Conservation (phyloP, 2,888 invertebrate genomes). For the Drymonia ruficornis region DNA sequence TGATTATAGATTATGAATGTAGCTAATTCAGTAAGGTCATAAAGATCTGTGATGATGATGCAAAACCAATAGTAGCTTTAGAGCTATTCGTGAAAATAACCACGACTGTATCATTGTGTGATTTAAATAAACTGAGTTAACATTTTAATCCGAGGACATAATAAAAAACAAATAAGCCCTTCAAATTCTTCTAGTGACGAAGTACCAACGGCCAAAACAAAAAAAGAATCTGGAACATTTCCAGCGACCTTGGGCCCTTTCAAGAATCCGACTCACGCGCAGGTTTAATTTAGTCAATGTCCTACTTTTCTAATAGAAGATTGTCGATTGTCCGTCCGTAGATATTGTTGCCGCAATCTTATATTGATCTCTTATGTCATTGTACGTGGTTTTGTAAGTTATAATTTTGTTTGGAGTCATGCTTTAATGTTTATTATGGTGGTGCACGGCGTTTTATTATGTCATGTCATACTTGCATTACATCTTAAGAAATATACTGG, state of each 20-base stretch:
- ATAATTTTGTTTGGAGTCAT: slow-evolving; percentile 15
- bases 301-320: slow-evolving; percentile 67
- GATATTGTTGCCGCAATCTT: slow-evolving; percentile 25
- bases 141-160: slow-evolving; percentile 8
- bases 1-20: no score
- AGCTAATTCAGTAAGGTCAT: no score
- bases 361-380: slow-evolving; percentile 35
- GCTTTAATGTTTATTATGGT: slow-evolving; percentile 18
- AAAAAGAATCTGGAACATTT: slow-evolving; percentile 71
- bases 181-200: slow-evolving; percentile 42
- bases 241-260: slow-evolving; percentile 80
- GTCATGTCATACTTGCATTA: not conserved
- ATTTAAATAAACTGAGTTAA: not conserved
- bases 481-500: not conserved
- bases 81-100: not conserved
- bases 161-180: slow-evolving; percentile 37
- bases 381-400: slow-evolving; percentile 28
- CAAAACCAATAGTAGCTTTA: no score
- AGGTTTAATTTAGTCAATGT: slow-evolving; percentile 69
- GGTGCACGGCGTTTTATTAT: not conserved
- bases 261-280: slow-evolving; percentile 66
- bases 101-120: not conserved
- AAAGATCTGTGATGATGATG: no score
- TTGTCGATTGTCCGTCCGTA: slow-evolving; percentile 40
- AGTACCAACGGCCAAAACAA: slow-evolving; percentile 51